Evolutionary conservation across 2,113 vertebrate genomes (phyloP), one percentile per base, ranked within the genome.

Genomic region (Sebastes fasciatus): DNA sequence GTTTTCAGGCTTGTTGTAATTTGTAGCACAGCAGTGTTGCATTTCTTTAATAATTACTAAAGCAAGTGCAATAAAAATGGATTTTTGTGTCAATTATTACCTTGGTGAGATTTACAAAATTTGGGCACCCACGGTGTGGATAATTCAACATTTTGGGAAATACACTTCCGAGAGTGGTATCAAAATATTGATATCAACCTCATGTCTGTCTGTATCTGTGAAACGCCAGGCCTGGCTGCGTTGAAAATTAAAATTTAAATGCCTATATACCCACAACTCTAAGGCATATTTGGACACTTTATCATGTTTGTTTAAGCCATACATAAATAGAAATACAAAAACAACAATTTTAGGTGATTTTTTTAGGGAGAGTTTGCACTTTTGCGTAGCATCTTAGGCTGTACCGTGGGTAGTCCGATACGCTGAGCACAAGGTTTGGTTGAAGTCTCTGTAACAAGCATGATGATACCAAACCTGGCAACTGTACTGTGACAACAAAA

Each of bases 71-170:
- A 34, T 34, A 34, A 34, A 34, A 34, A 34, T 34, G 0, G 3
- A 34, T 34, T 34, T 34, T 34, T 34, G 34, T 34, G 34, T 34
- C 34, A 34, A 34, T 34, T 34, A 34, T 34, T 0, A 34, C 34
- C 34, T 34, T 34, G 34, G 34, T 34, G 34, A 34, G 34, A 34
- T 34, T 34, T 34, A 34, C 34, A 34, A 34, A 34, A 34, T 34
- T 34, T 34, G 34, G 34, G 34, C 34, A 34, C 34, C 34, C 34
- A 34, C 34, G 34, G 26, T 26, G 5, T 60, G 14, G 23, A 71
- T 40, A 58, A 76, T 76, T 57, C 0, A 4, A 12, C 54, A 61
- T 65, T 77, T 68, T 45, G 6, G 63, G n/a, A n/a, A 42, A 74
- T 13, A 43, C 3, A 2, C 8, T 13, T 60, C 57, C 1, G 1